These are phyloP conservation scores for Pelosia muscerda DNA, from an alignment of 2,888 invertebrate genomes.

Conservation along the genomic window DNA sequence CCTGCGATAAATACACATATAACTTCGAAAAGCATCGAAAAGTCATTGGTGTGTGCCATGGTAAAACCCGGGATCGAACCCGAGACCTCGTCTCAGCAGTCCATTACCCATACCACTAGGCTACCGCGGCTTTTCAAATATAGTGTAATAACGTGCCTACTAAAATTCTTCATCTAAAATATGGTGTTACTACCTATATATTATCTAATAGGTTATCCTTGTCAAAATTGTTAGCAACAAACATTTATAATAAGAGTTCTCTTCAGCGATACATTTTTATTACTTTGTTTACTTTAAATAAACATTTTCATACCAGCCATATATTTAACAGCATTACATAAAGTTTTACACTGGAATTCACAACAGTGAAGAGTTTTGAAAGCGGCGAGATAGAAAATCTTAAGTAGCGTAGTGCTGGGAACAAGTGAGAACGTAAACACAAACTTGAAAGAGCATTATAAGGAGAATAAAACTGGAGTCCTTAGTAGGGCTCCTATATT, in stretches of 20 bases:
- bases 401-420: conserved; percentile 32
- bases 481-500: conserved; percentile 16
- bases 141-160: too few relatives aligned
- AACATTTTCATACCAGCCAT: conserved; percentile 12
- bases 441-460: conserved; percentile 37
- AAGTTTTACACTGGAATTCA: conserved; percentile 42
- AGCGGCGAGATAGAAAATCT: conserved; percentile 52
- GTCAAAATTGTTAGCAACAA: neutral
- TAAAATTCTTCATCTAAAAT: neutral
- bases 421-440: conserved; percentile 47
- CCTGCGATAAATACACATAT: too few relatives aligned
- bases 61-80: too few relatives aligned
- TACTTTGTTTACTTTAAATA: conserved; percentile 12
- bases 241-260: neutral
- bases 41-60: too few relatives aligned
- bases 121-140: too few relatives aligned
- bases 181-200: too few relatives aligned
- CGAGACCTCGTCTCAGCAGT: too few relatives aligned
- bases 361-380: conserved; percentile 42
- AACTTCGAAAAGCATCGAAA: too few relatives aligned
- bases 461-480: conserved; percentile 18
- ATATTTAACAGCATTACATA: conserved; percentile 22
- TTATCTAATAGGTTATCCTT: neutral
- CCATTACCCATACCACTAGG: too few relatives aligned
- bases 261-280: conserved; percentile 5